Evolutionary conservation across 2,113 vertebrate genomes (phyloP), one percentile per base, ranked within the genome.

Genomic region (Scomber scombrus): DNA sequence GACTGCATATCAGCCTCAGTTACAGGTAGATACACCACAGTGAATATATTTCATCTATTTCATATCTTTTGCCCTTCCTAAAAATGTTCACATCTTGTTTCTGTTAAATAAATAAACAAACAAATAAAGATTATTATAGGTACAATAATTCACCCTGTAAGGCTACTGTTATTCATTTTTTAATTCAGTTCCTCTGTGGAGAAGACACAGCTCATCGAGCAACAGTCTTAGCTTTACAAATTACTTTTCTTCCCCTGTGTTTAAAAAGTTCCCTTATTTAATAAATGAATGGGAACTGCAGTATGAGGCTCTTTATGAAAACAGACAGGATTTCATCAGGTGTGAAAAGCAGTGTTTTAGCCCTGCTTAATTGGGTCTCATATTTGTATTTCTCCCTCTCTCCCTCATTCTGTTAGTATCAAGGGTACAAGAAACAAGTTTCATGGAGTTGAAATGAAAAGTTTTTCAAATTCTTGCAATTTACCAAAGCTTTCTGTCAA

Each of bases 321-420:
- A 95, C 94, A 93, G 95, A 94, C 68, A 81, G 81, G 90, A 95
- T 95, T 96, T 96, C 95, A 96, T 97, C 96, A 96, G 95, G 85
- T 96, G 95, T 95, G 95, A 95, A 95, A 95, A 95, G 94, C 94
- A 92, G 92, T 94, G 95, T 95, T 97, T 96, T 95, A 96, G 95
- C 92, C 95, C 94, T 93, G 94, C 95, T 95, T 97, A 97, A 97
- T 96, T 96, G 95, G 95, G 93, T 96, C 93, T 94, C 93, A 93
- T 93, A 95, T 96, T 95, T 97, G 94, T 96, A 95, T 96, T 95
- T 95, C 95, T 34, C 56, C 34, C n/a, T 16, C 61, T 29, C 19
- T 23, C 47, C 60, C 23, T 10, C 16, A 8, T 14, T 43, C 67
- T 11, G 46, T 60, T 60, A 40, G 65, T 46, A 56, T 67, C 21